Percentiles rank a stretch among this genome's conserved stretches.
phyloP scores from a whole-genome alignment of 2,888 invertebrate genomes.

The Thymelicus sylvestris region DNA sequence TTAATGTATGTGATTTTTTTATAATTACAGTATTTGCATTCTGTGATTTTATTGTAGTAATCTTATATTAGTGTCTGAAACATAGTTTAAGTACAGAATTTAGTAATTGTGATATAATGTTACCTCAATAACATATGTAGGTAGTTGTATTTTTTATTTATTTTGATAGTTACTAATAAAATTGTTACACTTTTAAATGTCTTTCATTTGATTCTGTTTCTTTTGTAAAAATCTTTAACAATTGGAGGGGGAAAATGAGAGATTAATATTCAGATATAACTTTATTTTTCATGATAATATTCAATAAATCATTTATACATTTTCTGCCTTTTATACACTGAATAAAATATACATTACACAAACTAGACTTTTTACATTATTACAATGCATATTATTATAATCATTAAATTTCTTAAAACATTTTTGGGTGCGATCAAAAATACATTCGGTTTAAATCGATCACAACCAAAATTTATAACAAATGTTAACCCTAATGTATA shows the following conservation, averaged over 20 bases:
- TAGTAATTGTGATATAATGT: no score
- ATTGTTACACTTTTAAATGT: no score
- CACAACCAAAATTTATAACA: slow-evolving; percentile 71
- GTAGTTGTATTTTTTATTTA: no score
- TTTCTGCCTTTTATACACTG: slow-evolving; percentile 22
- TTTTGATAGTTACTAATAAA: no score
- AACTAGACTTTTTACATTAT: slow-evolving; percentile 27
- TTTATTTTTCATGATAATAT: slow-evolving; percentile 31
- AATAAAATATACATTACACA: slow-evolving; percentile 24
- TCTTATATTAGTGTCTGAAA: no score
- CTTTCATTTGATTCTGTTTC: no score
- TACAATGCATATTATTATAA: slow-evolving; percentile 29
- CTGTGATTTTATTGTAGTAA: no score
- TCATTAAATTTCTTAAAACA: slow-evolving; percentile 18
- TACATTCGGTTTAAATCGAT: slow-evolving; percentile 63
- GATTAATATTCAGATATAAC: slow-evolving; percentile 12
- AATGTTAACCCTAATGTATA: slow-evolving; percentile 42
- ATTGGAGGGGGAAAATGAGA: background rate
- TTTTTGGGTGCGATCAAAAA: slow-evolving; percentile 78
- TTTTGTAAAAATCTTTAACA: no score
- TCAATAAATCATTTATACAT: slow-evolving; percentile 29
- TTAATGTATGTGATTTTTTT: no score
- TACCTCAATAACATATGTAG: no score
- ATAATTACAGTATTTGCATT: no score
- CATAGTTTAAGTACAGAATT: no score